Evolutionary conservation across 1,140 invertebrate genomes (phyloP).

Genomic region (honey bee (Apis mellifera)): DNA sequence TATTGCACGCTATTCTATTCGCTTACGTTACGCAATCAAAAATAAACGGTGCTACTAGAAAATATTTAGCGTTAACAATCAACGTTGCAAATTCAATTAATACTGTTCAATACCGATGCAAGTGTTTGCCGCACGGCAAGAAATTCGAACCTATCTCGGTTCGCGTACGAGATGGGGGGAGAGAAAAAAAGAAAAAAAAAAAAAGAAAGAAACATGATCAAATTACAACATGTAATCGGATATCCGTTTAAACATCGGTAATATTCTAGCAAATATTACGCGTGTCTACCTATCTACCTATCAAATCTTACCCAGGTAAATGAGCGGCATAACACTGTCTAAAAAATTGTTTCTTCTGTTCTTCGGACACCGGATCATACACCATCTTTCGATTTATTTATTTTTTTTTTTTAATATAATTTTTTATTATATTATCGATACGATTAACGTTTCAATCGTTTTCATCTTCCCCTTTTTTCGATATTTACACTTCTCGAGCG

Average conservation of each 20-base stretch:
- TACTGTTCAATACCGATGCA: neutral
- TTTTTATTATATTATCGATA: neutral
- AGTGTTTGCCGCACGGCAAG: neutral
- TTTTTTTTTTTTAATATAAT: neutral
- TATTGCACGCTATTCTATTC: neutral
- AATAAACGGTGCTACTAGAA: constrained; percentile 12
- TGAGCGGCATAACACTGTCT: constrained; percentile 75
- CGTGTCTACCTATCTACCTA: too few relatives aligned
- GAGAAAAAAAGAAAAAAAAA: too few relatives aligned
- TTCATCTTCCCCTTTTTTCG: neutral
- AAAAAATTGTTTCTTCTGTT: constrained; percentile 75
- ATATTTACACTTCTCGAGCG: neutral
- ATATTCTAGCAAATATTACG: neutral
- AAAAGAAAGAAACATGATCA: neutral
- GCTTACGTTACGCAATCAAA: constrained; percentile 46
- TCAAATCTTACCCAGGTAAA: constrained; percentile 75
- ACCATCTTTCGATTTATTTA: constrained; percentile 68
- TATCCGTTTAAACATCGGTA: neutral
- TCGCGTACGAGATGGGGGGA: too few relatives aligned
- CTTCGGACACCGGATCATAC: constrained; percentile 72
- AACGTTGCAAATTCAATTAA: constrained; percentile 56
- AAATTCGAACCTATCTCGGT: neutral
- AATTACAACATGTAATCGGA: neutral
- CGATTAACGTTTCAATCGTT: neutral
- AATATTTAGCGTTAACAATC: constrained; percentile 32